phyloP scores from a whole-genome alignment of 1,140 invertebrate genomes.

The Penaeus indicus region DNA sequence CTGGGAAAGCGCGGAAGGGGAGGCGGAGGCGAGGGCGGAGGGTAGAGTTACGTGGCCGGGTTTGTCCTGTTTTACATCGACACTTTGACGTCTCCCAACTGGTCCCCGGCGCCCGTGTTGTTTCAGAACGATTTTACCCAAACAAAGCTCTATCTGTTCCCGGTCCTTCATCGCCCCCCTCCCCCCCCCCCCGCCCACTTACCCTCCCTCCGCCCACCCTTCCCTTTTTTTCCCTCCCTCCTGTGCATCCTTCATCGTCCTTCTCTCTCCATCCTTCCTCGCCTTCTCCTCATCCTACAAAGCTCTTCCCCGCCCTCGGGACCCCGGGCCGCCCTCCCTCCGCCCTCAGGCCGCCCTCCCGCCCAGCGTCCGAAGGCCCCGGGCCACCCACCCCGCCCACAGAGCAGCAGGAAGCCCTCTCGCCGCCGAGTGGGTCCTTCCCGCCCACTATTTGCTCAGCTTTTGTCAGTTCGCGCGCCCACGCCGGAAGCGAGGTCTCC shows the following conservation, averaged over 20 bases:
- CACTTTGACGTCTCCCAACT: no score
- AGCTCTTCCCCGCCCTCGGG: background rate
- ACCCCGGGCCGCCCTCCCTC: constrained; percentile 32
- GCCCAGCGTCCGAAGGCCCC: constrained; percentile 43
- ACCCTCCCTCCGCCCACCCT: background rate
- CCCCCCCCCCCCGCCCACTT: no score
- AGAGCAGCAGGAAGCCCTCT: background rate
- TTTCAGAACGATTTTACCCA: background rate
- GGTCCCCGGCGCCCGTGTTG: background rate
- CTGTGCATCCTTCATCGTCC: background rate
- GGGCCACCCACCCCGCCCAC: constrained; percentile 6
- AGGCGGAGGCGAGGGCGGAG: no score
- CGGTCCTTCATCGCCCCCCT: background rate
- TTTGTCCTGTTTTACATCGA: no score
- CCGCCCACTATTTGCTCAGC: no score
- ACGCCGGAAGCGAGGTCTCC: no score
- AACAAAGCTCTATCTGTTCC: background rate
- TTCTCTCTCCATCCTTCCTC: background rate
- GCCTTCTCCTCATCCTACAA: background rate
- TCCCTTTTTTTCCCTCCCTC: background rate
- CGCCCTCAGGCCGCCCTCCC: constrained; percentile 41
- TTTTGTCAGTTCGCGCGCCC: no score
- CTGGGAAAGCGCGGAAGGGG: no score
- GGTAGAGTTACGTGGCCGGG: no score
- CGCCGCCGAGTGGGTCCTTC: no score